Base-by-base conservation (phyloP, 1,140 invertebrate genomes). In the Bombus superbus region DNA sequence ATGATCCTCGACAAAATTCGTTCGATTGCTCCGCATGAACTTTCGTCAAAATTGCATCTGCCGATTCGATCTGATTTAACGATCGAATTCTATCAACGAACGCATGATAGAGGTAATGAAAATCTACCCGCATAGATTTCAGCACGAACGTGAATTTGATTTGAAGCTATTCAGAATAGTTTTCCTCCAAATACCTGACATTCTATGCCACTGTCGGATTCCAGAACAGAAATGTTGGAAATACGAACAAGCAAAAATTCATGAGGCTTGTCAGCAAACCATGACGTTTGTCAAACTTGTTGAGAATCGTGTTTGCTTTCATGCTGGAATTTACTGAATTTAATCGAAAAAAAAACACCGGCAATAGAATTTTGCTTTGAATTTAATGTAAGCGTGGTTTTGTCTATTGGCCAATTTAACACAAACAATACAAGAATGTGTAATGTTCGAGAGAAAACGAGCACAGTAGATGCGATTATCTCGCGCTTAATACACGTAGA, bases 181-280 rank as follows among this genome's bases (percentile, higher is more conserved):
- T 83, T 64, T n/a, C 72, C 28, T 11, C 25, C 72, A 35, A 76
- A 76, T 83, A 18, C 35, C 73, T 35, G 18, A 57, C 59, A 44
- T 76, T 83, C 73, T 44, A 25, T 11, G 76, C 38, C 59, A 32
- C 38, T 32, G 40, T 22, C 35, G 42, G 44, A 83, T 76, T 53
- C 42, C 42, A 15, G 15, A 9, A 9, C 72, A 40, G 81, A 66
- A 66, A 76, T 62, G 73, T 47, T 72, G 62, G 42, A 66, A 83
- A 76, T 68, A 42, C 15, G 25, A 72, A n/a, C 57, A 22, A 40
- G 53, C 71, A 82, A 82, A 82, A 82, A 82, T 82, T 82, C 80
- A 75, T 47, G 80, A 44, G 25, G 32, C 40, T 47, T 38, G n/a
- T 13, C 25, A 53, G 13, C 40, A 35, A 75, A n/a, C 32, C 44